Base-by-base conservation (phyloP, 2,888 invertebrate species). In the Hirtodrosophila duncani region DNA sequence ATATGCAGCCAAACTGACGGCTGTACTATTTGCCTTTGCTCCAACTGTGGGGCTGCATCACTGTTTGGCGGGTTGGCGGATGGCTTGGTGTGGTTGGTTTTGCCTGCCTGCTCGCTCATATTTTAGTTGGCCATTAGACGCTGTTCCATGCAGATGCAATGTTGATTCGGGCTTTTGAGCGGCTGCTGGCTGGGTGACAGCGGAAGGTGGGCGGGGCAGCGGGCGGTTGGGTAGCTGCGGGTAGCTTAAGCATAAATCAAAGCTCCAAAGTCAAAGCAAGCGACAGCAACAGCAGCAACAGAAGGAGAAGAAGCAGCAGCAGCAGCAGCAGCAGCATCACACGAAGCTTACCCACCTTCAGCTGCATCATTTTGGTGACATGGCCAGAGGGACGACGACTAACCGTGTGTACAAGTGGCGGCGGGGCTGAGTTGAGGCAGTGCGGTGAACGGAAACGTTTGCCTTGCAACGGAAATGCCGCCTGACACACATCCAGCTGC, bases 401-500 rank as follows among this genome's bases (percentile, higher is more conserved):
- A n/a, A n/a, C n/a, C n/a, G 2, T 18, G 41, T 13, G 10, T 6
- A 11, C 23, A n/a, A 5, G 26, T 7, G 3, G 17, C 5, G n/a
- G n/a, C 26, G 31, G 17, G 7, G 10, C 4, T 2, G 9, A 5
- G 1, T 1, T 2, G 10, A 26, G 3, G 11, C 11, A 18, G 6
- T 1, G n/a, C n/a, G n/a, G 9, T 36, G n/a, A 6, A 3, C n/a
- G 33, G 3, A 11, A 14, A 23, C 26, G 7, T 37, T 23, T 16
- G 11, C 8, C 8, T 7, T 33, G 43, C 44, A 37, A 41, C 48
- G 67, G 65, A 63, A 65, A 59, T 57, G 63, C 71, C 63, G 67
- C 38, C 62, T 71, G 71, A 71, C 71, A 77, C 69, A 77, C 72
- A 64, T 77, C 59, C 69, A 63, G 69, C 67, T 77, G 63, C 77